phyloP scores from a whole-genome alignment of 2,888 invertebrate genomes.

The Philhelius pedissequus region DNA sequence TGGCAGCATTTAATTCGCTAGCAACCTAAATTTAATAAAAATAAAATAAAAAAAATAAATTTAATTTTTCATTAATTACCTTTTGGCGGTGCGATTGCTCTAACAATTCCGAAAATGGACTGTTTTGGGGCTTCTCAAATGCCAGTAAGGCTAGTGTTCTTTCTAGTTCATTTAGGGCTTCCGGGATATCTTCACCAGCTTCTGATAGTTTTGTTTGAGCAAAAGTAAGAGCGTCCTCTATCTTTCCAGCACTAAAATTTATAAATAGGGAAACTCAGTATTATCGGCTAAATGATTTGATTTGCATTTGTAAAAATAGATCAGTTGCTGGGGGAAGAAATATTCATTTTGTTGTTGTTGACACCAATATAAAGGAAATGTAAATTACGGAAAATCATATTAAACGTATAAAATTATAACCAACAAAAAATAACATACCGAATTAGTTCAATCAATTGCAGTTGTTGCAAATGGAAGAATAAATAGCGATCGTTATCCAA shows the following conservation, averaged over 20 bases:
- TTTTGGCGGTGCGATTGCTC: slow-evolving; percentile 96
- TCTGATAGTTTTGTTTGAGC: slow-evolving; percentile 93
- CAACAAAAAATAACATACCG: slow-evolving; percentile 69
- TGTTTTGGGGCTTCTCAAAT: slow-evolving; percentile 96
- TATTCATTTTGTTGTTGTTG: too few relatives aligned
- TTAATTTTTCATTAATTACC: slow-evolving; percentile 79
- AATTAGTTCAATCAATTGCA: slow-evolving; percentile 78
- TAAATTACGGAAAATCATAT: neutral
- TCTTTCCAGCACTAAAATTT: slow-evolving; percentile 82
- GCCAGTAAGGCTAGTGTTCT: slow-evolving; percentile 96
- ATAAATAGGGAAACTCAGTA: too few relatives aligned
- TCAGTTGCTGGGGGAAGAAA: too few relatives aligned
- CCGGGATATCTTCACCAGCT: slow-evolving; percentile 88
- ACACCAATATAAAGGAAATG: too few relatives aligned
- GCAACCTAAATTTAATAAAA: slow-evolving; percentile 89
- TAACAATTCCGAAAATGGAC: slow-evolving; percentile 96
- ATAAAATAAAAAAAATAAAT: slow-evolving; percentile 30
- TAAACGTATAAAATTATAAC: neutral
- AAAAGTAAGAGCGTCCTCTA: slow-evolving; percentile 91
- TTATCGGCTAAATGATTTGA: too few relatives aligned
- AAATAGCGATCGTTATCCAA: slow-evolving; percentile 96
- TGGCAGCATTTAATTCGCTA: slow-evolving; percentile 98
- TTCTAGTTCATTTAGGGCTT: slow-evolving; percentile 88
- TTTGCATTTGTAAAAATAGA: too few relatives aligned
- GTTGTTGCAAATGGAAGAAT: slow-evolving; percentile 92